phyloP scores from a whole-genome alignment of 2,888 invertebrate genomes.

The Bimastos eiseni region DNA sequence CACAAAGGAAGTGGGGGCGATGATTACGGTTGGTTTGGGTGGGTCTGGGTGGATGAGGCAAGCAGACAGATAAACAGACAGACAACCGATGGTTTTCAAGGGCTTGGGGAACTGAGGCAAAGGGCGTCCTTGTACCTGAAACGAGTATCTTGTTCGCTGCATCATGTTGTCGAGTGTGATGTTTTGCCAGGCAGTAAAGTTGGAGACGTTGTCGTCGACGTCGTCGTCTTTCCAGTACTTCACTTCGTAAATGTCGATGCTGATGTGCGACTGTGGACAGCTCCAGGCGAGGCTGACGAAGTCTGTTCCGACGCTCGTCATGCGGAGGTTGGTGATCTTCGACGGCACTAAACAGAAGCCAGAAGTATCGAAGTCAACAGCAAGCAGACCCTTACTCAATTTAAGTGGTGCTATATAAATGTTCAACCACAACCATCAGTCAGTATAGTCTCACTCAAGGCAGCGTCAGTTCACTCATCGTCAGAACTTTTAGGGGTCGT shows the following conservation, averaged over 20 bases:
- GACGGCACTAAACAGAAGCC: neutral
- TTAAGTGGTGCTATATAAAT: neutral
- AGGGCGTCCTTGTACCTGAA: neutral
- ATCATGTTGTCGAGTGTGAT: neutral
- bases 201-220: neutral
- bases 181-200: neutral
- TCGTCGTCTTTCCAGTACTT: constrained; percentile 9
- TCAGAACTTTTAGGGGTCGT: no score
- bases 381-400: no score
- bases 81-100: no score
- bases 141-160: constrained; percentile 25
- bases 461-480: no score
- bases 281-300: neutral
- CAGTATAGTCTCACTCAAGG: no score
- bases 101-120: no score
- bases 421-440: no score
- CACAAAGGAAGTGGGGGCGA: no score
- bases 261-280: neutral
- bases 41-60: no score
- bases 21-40: no score
- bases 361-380: no score
- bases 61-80: no score
- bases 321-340: neutral
- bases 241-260: constrained; percentile 23
- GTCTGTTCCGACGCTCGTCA: constrained; percentile 25